phyloP scores from a whole-genome alignment of 2,113 vertebrate genomes.

The Cephalopterus ornatus region DNA sequence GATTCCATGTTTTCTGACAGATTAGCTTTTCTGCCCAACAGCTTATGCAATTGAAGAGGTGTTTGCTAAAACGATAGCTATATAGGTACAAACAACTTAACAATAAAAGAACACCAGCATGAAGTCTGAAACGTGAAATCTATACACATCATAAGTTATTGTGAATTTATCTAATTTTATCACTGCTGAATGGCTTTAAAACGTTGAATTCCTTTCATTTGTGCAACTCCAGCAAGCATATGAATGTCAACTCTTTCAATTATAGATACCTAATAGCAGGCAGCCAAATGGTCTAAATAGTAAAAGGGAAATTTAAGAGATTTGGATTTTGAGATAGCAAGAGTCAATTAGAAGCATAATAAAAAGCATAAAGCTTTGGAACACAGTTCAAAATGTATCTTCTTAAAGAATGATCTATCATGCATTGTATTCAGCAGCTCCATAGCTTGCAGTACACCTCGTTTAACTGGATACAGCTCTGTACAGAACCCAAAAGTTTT shows the following conservation, averaged over 20 bases:
- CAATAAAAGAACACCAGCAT: not conserved
- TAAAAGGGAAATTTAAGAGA: constrained; percentile 7
- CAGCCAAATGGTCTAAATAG: not conserved
- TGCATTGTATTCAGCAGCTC: not conserved
- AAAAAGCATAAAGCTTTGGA: constrained; percentile 20
- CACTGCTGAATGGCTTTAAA: not conserved
- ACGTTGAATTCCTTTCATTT: not conserved
- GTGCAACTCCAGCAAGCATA: not conserved
- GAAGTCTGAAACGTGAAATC: not conserved
- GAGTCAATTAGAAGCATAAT: constrained; percentile 10
- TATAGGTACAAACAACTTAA: not conserved
- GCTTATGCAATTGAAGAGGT: not conserved
- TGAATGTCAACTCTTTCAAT: constrained; percentile 15
- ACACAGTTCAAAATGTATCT: not conserved
- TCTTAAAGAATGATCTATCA: not conserved
- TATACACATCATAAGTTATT: not conserved
- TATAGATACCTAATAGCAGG: constrained; percentile 1
- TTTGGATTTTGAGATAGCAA: constrained; percentile 7
- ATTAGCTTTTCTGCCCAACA: not conserved
- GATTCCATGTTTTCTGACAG: not conserved
- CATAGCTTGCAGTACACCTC: not conserved
- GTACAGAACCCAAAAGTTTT: not conserved
- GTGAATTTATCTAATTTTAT: not conserved
- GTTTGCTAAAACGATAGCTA: not conserved
- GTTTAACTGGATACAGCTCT: not conserved